Conservation (phyloP, 2,888 invertebrate genomes). For the Zaprionus lineosus region DNA sequence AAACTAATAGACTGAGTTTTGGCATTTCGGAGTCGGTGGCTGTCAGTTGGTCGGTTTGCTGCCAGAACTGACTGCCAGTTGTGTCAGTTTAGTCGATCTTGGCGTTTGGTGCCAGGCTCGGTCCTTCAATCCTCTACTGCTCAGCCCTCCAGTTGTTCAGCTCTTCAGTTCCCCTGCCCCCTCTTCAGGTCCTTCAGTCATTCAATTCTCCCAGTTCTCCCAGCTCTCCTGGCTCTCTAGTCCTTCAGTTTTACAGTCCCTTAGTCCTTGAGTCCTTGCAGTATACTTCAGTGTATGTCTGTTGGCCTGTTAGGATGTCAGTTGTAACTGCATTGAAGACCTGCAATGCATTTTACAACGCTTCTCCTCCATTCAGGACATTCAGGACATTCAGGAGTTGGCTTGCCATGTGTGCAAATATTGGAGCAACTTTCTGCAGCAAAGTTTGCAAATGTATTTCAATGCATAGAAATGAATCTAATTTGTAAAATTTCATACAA, state of each 20-base stretch:
- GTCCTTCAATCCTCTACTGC: too few species aligned
- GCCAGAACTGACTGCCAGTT: constrained; percentile 15
- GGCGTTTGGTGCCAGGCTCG: too few species aligned
- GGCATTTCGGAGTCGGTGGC: constrained; percentile 64
- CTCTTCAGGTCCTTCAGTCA: too few species aligned
- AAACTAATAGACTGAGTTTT: constrained; percentile 77
- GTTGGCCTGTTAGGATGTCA: constrained; percentile 28
- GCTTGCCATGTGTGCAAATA: constrained; percentile 60
- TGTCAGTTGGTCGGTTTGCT: constrained; percentile 28
- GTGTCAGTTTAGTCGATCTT: constrained; percentile 21
- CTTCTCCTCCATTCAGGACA: too few species aligned
- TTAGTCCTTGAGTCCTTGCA: constrained; percentile 17
- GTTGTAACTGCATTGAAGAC: constrained; percentile 33
- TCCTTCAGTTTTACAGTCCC: too few species aligned
- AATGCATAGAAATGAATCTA: constrained; percentile 78
- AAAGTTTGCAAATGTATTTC: constrained; percentile 77
- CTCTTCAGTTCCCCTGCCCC: too few species aligned
- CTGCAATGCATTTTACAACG: constrained; percentile 36
- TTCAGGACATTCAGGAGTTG: constrained; percentile 20
- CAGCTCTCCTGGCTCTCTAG: too few species aligned
- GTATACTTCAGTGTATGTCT: too few species aligned
- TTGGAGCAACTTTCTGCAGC: constrained; percentile 74
- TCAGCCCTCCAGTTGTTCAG: not conserved
- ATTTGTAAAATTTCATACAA: constrained; percentile 79
- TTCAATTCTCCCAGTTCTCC: too few species aligned